Conservation (phyloP, 2,888 invertebrate genomes). For the Blera fallax region DNA sequence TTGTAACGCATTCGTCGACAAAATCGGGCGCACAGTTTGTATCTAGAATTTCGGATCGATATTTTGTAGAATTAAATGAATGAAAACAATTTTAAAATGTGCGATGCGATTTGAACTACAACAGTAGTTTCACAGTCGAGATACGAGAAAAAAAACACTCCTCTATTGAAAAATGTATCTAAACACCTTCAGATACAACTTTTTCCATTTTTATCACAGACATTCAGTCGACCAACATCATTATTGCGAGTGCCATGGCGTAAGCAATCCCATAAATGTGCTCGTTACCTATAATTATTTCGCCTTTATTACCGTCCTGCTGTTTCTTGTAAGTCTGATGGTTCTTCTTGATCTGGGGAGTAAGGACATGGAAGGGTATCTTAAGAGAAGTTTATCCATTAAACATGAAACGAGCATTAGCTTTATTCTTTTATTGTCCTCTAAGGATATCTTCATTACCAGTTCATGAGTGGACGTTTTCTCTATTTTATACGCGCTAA, state of each 20-base stretch:
- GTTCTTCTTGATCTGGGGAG: background rate
- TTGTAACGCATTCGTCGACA: slow-evolving; percentile 77
- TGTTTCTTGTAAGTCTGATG: slow-evolving; percentile 16
- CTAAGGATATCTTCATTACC: slow-evolving; percentile 75
- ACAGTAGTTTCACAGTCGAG: background rate
- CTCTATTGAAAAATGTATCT: background rate
- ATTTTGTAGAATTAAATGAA: background rate
- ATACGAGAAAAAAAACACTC: no score
- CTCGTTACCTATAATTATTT: slow-evolving; percentile 73
- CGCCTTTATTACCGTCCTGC: slow-evolving; percentile 63
- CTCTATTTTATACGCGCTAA: slow-evolving; percentile 58
- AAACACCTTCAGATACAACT: background rate
- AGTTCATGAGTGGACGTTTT: slow-evolving; percentile 72
- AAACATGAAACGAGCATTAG: slow-evolving; percentile 74
- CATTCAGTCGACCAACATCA: slow-evolving; percentile 24
- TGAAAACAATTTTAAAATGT: slow-evolving; percentile 8
- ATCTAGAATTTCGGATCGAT: slow-evolving; percentile 6
- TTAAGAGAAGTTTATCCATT: slow-evolving; percentile 73
- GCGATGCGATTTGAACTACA: background rate
- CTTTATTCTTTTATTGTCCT: slow-evolving; percentile 75
- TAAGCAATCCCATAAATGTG: slow-evolving; percentile 67
- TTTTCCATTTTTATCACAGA: background rate
- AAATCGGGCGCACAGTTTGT: background rate
- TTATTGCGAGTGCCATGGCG: slow-evolving; percentile 58
- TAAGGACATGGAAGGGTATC: slow-evolving; percentile 48